phyloP scores from a whole-genome alignment of 2,888 invertebrate species.

The Eremobia ochroleuca region DNA sequence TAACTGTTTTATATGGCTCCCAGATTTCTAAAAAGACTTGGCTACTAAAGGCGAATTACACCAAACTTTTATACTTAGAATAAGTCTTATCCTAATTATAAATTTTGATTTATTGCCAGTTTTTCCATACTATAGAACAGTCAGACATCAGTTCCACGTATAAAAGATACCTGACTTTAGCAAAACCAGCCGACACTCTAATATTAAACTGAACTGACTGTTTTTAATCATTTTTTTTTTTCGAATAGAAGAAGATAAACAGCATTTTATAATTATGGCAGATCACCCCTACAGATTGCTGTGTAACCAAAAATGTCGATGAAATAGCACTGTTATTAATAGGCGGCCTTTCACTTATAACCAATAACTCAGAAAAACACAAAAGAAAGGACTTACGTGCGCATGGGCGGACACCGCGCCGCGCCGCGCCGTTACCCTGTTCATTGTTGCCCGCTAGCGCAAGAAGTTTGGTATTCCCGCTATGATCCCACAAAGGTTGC shows the following conservation, averaged over 20 bases:
- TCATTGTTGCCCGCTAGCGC: slow-evolving; percentile 46
- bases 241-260: too few species aligned
- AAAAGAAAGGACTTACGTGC: slow-evolving; percentile 26
- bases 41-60: not conserved
- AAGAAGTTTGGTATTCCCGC: slow-evolving; percentile 58
- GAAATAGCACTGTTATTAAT: slow-evolving; percentile 18
- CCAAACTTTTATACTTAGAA: not conserved
- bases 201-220: too few species aligned
- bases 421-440: not conserved
- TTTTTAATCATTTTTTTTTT: too few species aligned
- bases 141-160: too few species aligned
- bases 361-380: slow-evolving; percentile 25
- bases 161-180: too few species aligned
- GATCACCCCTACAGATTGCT: not conserved
- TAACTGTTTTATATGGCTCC: not conserved
- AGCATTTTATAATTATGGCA: not conserved
- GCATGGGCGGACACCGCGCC: slow-evolving; percentile 16
- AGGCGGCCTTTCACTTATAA: slow-evolving; percentile 7
- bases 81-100: too few species aligned
- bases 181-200: too few species aligned
- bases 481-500: slow-evolving; percentile 45
- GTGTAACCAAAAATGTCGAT: not conserved
- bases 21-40: not conserved
- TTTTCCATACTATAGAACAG: too few species aligned
- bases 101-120: too few species aligned